Evolutionary conservation across 2,888 invertebrate species (phyloP).

Genomic region (Linyphia triangularis): DNA sequence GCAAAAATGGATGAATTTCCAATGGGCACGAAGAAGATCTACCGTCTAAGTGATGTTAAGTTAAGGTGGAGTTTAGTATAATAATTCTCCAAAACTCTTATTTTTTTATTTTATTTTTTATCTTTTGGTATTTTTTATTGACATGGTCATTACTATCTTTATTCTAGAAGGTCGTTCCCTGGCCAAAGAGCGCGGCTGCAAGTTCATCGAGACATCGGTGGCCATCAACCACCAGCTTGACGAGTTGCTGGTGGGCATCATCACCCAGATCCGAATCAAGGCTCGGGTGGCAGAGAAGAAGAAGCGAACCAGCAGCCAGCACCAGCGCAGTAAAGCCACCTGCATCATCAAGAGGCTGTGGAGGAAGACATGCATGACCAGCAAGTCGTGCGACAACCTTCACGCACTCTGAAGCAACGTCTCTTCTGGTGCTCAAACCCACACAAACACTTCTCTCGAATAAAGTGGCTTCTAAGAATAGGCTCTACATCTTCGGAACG

Average conservation of each 20-base stretch:
- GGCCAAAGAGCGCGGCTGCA: slow-evolving; percentile 93
- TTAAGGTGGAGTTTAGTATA: too few relatives aligned
- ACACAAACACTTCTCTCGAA: too few relatives aligned
- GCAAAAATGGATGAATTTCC: too few relatives aligned
- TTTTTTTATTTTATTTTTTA: background rate
- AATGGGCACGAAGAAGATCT: too few relatives aligned
- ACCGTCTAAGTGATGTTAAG: too few relatives aligned
- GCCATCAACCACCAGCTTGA: slow-evolving; percentile 98
- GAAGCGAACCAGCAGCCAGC: background rate
- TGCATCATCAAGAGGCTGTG: slow-evolving; percentile 92
- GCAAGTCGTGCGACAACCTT: slow-evolving; percentile 82
- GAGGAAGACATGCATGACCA: slow-evolving; percentile 80
- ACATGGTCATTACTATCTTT: background rate
- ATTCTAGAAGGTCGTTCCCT: slow-evolving; percentile 93
- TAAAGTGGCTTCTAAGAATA: background rate
- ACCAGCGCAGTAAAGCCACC: slow-evolving; percentile 83
- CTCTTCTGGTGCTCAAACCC: too few relatives aligned
- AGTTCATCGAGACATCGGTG: slow-evolving; percentile 96
- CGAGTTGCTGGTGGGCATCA: slow-evolving; percentile 94
- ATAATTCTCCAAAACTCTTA: too few relatives aligned
- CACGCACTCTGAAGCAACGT: slow-evolving; percentile 79
- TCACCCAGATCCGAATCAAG: slow-evolving; percentile 93
- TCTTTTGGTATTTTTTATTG: background rate
- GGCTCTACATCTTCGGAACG: background rate
- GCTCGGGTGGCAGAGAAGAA: slow-evolving; percentile 74